Conservation (phyloP, 2,888 invertebrate species). For the Tachina grossa region DNA sequence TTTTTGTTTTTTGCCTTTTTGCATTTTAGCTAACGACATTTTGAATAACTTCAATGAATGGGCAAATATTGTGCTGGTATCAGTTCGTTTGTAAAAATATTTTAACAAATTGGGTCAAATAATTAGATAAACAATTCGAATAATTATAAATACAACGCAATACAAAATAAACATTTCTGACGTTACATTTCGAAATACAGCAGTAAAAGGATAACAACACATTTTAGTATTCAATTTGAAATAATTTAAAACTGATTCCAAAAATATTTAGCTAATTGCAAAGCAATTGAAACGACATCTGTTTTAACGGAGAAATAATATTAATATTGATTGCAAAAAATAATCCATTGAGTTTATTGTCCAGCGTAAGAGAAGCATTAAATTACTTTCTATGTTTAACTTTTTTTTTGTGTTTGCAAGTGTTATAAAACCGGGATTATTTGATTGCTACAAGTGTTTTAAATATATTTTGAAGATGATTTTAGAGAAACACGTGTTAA, state of each 20-base stretch:
- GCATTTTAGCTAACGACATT: no score
- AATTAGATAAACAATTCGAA: constrained; percentile 57
- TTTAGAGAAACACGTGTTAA: constrained; percentile 73
- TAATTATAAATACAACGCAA: constrained; percentile 12
- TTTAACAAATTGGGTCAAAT: constrained; percentile 54
- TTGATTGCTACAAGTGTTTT: constrained; percentile 68
- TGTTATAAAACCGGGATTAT: constrained; percentile 68
- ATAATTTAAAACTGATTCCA: constrained; percentile 53
- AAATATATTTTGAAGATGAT: constrained; percentile 38
- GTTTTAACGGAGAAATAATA: constrained; percentile 51
- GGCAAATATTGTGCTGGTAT: constrained; percentile 36
- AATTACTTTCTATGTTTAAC: constrained; percentile 76
- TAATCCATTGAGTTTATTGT: constrained; percentile 41
- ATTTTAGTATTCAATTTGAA: not conserved
- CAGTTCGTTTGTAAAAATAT: constrained; percentile 55
- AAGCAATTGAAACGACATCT: constrained; percentile 74
- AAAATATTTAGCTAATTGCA: constrained; percentile 69
- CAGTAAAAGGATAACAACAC: constrained; percentile 21
- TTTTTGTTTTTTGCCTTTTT: no score
- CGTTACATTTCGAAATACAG: constrained; percentile 6
- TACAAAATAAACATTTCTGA: not conserved
- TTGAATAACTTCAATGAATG: not conserved
- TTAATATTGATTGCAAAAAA: not conserved
- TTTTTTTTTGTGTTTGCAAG: constrained; percentile 33
- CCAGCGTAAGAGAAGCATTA: constrained; percentile 77